Percentiles rank a stretch among this genome's conserved stretches.
phyloP scores from a whole-genome alignment of 2,113 vertebrate species.

The Strigops habroptila region DNA sequence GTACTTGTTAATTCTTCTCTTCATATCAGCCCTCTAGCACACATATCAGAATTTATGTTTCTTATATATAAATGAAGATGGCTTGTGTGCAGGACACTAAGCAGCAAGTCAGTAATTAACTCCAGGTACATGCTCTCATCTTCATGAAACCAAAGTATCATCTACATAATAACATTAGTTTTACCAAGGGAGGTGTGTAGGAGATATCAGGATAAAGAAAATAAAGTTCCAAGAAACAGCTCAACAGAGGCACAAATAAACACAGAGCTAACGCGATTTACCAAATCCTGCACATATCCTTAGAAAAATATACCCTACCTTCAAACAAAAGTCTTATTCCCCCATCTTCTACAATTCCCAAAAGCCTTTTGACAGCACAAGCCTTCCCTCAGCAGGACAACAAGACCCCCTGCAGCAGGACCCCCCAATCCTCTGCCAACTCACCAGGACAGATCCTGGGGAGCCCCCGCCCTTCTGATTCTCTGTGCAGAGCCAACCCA shows the following conservation, averaged over 20 bases:
- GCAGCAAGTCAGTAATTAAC: neutral
- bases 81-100: neutral
- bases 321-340: neutral
- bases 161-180: neutral
- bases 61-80: neutral
- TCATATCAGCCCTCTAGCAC: neutral
- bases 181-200: neutral
- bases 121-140: neutral
- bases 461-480: neutral
- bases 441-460: rapidly evolving
- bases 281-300: too few relatives aligned
- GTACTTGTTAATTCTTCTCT: neutral
- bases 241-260: neutral
- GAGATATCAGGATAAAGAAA: neutral
- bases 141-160: neutral
- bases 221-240: neutral
- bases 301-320: neutral
- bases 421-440: rapidly evolving
- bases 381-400: neutral
- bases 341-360: rapidly evolving
- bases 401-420: too few relatives aligned
- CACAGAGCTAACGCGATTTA: neutral
- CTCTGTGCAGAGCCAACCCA: rapidly evolving
- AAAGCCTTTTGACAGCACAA: neutral
- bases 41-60: neutral